Conservation (phyloP, 2,113 vertebrate species). For the human (Homo sapiens) region GRCh38 chr4:166412501-166413000, state of each 20-base stretch:
- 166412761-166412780: not conserved
- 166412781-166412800: not conserved
- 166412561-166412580: not conserved
- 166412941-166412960: not conserved
- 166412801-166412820: not conserved
- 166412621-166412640: not conserved
- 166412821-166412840: constrained; percentile 23
- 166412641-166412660: not conserved
- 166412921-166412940: not conserved
- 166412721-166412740: not conserved
- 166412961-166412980: constrained; percentile 10
- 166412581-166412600: constrained; percentile 26
- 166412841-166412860: not conserved
- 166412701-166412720: not conserved
- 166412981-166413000: not conserved
- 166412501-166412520: not conserved
- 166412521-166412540: not conserved
- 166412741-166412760: not conserved
- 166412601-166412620: not conserved
- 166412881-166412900: not conserved
- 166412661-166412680: constrained; percentile 53
- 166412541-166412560: not conserved
- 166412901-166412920: not conserved
- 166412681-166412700: not conserved
- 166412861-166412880: not conserved